Conservation (phyloP, 2,113 vertebrate genomes). For the Podilymbus podiceps region DNA sequence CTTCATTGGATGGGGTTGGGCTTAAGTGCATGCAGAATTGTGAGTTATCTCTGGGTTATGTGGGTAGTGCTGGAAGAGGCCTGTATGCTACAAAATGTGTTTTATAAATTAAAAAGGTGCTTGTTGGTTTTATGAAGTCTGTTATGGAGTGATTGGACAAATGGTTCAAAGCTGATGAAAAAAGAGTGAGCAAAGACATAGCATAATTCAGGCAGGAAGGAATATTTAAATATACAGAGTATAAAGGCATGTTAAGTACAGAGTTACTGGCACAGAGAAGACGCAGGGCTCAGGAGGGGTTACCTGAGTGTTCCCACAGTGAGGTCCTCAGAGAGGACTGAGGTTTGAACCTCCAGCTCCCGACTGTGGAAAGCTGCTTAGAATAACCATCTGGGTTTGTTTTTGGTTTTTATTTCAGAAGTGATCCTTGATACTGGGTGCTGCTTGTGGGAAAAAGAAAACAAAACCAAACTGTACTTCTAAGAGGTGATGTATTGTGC, state of each 20-base stretch:
- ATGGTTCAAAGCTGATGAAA: not conserved
- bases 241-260: not conserved
- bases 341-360: not conserved
- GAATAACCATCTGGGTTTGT: not conserved
- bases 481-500: not conserved
- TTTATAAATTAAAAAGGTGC: not conserved
- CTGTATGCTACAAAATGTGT: not conserved
- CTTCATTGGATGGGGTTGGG: not conserved
- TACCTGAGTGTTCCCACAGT: fast-evolving
- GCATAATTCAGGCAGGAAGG: not conserved
- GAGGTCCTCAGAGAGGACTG: not conserved
- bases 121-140: not conserved
- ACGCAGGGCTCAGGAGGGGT: not conserved
- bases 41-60: not conserved
- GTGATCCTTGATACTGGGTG: not conserved
- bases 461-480: not conserved
- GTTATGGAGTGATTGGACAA: not conserved
- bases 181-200: not conserved
- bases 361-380: not conserved
- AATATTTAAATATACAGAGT: not conserved
- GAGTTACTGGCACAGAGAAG: not conserved
- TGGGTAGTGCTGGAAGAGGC: not conserved
- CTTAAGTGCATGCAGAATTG: not conserved
- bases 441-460: not conserved
- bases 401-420: not conserved